Percentiles rank a stretch among this genome's conserved stretches.
These are phyloP conservation scores for Erpobdella octoculata DNA, from an alignment of 2,888 invertebrate genomes.

Conservation along the genomic window DNA sequence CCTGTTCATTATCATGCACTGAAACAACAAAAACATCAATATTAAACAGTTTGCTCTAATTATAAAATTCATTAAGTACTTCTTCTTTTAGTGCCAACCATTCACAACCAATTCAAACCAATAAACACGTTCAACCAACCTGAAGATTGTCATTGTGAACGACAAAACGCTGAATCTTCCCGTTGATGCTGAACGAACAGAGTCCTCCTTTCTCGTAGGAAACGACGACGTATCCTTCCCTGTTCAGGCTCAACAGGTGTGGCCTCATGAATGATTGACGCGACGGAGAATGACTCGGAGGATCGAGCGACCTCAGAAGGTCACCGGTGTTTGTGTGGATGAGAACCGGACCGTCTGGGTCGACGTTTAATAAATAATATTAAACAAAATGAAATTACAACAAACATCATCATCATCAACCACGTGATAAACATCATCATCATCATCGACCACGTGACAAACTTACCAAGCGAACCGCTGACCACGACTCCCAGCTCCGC, in stretches of 20 bases:
- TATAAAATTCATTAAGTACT: no score
- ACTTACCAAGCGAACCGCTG: slow-evolving; percentile 74
- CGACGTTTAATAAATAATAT: no score
- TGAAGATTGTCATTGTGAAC: slow-evolving; percentile 89
- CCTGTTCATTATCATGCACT: slow-evolving; percentile 72
- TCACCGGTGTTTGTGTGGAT: slow-evolving; percentile 98
- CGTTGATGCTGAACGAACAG: slow-evolving; percentile 88
- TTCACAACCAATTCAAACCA: no score
- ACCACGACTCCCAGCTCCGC: slow-evolving; percentile 95
- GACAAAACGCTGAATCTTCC: slow-evolving; percentile 76
- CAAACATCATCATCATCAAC: neutral
- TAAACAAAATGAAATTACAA: no score
- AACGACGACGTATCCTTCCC: slow-evolving; percentile 90
- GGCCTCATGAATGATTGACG: slow-evolving; percentile 47
- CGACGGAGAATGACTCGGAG: neutral
- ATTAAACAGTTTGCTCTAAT: no score
- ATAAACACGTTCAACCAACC: slow-evolving; percentile 55
- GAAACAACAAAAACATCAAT: slow-evolving; percentile 32
- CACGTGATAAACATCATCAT: neutral
- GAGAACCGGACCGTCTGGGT: slow-evolving; percentile 83
- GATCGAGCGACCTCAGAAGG: slow-evolving; percentile 76
- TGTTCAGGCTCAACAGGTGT: slow-evolving; percentile 81
- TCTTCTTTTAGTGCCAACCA: no score
- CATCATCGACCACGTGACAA: neutral
- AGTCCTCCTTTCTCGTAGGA: slow-evolving; percentile 83